Evolutionary conservation across 1,140 invertebrate genomes (phyloP), one percentile per base, ranked within the genome.

Genomic region (Bombus breviceps): DNA sequence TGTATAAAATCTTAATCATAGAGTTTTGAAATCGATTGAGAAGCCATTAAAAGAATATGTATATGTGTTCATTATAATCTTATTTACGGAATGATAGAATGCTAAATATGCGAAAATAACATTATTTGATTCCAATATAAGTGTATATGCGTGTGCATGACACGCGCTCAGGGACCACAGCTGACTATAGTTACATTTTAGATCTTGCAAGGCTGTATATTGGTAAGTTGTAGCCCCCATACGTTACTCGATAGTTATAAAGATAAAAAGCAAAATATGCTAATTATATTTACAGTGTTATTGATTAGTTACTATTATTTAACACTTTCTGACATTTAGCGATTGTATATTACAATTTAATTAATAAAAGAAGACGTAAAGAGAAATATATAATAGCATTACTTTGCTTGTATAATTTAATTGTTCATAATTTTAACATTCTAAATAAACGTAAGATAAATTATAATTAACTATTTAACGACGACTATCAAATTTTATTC

Each of bases 51-150:
- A 69, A 41, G 10, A 39, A 47, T 53, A 43, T 39, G n/a, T 32
- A 43, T 77, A 83, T 41, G 18, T 39, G 18, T 83, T 77, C 37
- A 32, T 78, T 69, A 25, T 83, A 83, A 77, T 83, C n/a, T 69
- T 10, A 57, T 83, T 83, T 83, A 57, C 22, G 8, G 25, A 68
- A 53, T 78, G 34, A 25, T 66, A 62, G 5, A 2, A 85, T 72
- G 28, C n/a, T 81, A 85, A 81, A 47, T 37, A 62, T 37, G 3
- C 3, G 57, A 47, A 73, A 34, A 71, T 81, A 64, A 41, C 41
- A 37, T 15, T 85, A 81, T 41, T 85, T 81, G n/a, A 13, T 3
- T 39, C 12, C 15, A 34, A 66, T 34, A n/a, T 62, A 13, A 22
- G 15, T 18, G 41, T 62, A 47, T 28, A 25, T 41, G 10, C n/a